Conservation (phyloP, 2,113 vertebrate species). For the Podocnemis expansa region DNA sequence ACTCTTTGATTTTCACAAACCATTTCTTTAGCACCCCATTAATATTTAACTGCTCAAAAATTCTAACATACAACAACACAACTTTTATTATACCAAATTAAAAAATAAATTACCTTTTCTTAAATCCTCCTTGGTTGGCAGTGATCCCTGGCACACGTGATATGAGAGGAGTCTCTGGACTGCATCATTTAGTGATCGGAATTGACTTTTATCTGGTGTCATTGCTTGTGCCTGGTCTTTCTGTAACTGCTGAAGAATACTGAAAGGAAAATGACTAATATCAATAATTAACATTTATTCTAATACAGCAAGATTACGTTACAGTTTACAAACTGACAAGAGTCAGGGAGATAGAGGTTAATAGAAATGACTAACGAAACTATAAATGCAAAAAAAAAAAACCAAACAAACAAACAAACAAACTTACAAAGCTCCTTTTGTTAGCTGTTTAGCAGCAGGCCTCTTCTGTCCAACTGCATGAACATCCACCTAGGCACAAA, state of each 20-base stretch:
- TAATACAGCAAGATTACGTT: background rate
- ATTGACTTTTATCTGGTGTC: conserved; percentile 83
- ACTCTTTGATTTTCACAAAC: background rate
- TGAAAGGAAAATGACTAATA: conserved; percentile 56
- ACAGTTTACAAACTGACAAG: background rate
- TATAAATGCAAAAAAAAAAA: background rate
- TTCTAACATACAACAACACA: background rate
- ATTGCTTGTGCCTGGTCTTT: conserved; percentile 87
- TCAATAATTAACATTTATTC: background rate
- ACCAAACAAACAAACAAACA: too few species aligned
- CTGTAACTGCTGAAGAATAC: conserved; percentile 90
- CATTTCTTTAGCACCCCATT: background rate
- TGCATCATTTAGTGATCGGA: conserved; percentile 86
- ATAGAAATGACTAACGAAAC: background rate
- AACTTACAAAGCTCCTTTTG: conserved; percentile 94
- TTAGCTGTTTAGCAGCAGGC: conserved; percentile 87
- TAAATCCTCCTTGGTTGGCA: conserved; percentile 89
- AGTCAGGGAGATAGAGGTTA: background rate
- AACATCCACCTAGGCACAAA: conserved; percentile 76
- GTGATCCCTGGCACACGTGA: conserved; percentile 92
- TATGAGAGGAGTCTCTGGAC: conserved; percentile 91
- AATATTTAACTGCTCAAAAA: background rate
- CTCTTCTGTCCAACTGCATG: conserved; percentile 85
- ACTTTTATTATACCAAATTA: background rate
- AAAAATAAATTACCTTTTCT: conserved; percentile 74